Percentiles rank a stretch among this genome's conserved stretches.
These are phyloP conservation scores for Tipula lateralis DNA, from an alignment of 2,888 invertebrate species.

Conservation along the genomic window DNA sequence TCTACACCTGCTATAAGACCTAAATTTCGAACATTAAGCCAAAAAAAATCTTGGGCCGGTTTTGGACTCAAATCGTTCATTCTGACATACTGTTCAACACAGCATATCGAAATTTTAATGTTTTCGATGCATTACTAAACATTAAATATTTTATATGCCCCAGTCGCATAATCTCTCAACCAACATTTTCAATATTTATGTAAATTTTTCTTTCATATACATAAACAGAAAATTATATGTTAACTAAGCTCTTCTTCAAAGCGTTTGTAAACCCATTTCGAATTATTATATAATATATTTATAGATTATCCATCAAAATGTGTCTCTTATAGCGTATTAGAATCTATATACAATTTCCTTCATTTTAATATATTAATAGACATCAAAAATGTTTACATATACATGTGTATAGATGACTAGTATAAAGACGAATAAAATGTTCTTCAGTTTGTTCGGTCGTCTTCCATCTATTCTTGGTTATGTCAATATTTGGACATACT, in stretches of 20 bases:
- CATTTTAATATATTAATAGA: slow-evolving; percentile 28
- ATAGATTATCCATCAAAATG: not conserved
- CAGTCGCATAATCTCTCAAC: not conserved
- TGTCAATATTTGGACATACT: slow-evolving; percentile 29
- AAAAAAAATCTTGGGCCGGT: too few species aligned
- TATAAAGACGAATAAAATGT: not conserved
- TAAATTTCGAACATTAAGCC: too few species aligned
- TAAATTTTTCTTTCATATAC: not conserved
- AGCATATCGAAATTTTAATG: too few species aligned
- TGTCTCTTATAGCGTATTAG: not conserved
- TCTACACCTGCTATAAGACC: too few species aligned
- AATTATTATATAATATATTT: not conserved
- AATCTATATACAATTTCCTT: not conserved
- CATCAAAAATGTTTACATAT: not conserved
- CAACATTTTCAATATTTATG: not conserved
- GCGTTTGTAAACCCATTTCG: not conserved
- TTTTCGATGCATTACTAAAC: too few species aligned
- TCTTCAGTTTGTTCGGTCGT: not conserved
- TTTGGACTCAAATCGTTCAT: too few species aligned
- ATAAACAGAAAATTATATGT: not conserved
- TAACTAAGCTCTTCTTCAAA: not conserved
- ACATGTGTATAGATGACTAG: not conserved
- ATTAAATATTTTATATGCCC: too few species aligned
- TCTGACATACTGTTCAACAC: too few species aligned
- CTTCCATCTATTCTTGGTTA: not conserved